Conservation (phyloP, 1,140 invertebrate genomes). For the Procambarus clarkii region DNA sequence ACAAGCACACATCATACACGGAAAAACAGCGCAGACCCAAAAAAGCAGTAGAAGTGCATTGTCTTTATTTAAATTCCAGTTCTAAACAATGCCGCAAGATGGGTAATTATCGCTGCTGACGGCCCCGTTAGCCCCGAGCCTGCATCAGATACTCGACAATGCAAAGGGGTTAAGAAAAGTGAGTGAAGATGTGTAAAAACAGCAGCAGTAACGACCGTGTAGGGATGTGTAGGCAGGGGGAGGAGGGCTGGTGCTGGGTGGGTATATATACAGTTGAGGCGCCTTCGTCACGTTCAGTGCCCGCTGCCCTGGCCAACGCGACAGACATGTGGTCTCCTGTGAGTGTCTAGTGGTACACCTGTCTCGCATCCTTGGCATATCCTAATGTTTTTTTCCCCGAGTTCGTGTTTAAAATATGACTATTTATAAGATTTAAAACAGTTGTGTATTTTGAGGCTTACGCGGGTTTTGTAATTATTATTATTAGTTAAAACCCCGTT, state of each 20-base stretch:
- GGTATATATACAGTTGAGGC: not conserved
- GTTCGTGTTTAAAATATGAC: not conserved
- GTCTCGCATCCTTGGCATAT: not conserved
- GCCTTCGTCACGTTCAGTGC: constrained; percentile 7
- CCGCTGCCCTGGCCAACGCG: not conserved
- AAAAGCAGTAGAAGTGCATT: not conserved
- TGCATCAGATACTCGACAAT: not conserved
- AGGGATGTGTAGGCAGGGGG: not conserved
- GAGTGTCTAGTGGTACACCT: not conserved
- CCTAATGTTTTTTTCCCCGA: not conserved
- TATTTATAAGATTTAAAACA: not conserved
- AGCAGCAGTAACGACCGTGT: not conserved
- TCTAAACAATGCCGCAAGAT: not conserved
- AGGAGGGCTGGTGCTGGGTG: not conserved
- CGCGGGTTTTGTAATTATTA: too few species aligned
- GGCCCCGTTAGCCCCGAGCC: not conserved
- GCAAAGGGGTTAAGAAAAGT: not conserved
- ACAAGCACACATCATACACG: too few species aligned
- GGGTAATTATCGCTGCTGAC: not conserved
- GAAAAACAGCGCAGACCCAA: too few species aligned
- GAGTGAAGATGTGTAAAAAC: not conserved
- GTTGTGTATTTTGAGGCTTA: not conserved
- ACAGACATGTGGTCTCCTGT: constrained; percentile 5
- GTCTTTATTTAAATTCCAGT: not conserved
- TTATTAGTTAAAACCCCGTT: too few species aligned